Base-by-base conservation (phyloP, 92 coral and sea anemone species). In the Porites evermanni region DNA sequence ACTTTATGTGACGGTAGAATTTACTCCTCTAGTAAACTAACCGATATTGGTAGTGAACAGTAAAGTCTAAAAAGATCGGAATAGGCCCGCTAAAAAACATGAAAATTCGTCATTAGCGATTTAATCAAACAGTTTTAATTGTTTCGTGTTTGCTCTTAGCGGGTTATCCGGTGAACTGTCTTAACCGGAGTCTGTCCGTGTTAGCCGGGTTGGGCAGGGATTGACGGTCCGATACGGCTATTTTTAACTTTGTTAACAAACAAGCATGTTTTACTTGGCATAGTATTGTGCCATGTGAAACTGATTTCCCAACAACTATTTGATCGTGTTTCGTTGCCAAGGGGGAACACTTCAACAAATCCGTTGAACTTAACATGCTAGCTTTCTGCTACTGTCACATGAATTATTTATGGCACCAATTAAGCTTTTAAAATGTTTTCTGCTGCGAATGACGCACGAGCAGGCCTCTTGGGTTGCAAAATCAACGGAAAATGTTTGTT, bases 71-170 rank as follows among this genome's bases (percentile, higher is more conserved):
- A n/a, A n/a, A n/a, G n/a, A n/a, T n/a, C n/a, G n/a, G n/a, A n/a
- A n/a, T n/a, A n/a, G n/a, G n/a, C n/a, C n/a, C n/a, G n/a, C 87
- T 51, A 76, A 56, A 59, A 52, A 63, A 44, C 76, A 67, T 26
- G 26, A 72, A 54, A 53, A 24, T 10, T 72, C 87, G 71, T 83
- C 80, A 85, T 75, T 75, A 85, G 44, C 54, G 70, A 44, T 75
- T 69, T 85, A 67, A 85, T 75, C 54, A 65, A 75, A 66, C 81
- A 50, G 26, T 75, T 84, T 65, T 20, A 66, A 64, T 84, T 53
- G 64, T 65, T 84, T 69, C 23, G 26, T 26, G 77, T 21, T 64
- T 58, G 59, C 63, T 66, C 53, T 8, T 51, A 72, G 56, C 67
- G 63, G 67, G 66, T 16, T 84, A 60, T 60, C 72, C 32, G 81